Percentiles rank a stretch among this genome's conserved stretches.
phyloP scores from a whole-genome alignment of 1,140 invertebrate species.

The Drosophila kepulauana region DNA sequence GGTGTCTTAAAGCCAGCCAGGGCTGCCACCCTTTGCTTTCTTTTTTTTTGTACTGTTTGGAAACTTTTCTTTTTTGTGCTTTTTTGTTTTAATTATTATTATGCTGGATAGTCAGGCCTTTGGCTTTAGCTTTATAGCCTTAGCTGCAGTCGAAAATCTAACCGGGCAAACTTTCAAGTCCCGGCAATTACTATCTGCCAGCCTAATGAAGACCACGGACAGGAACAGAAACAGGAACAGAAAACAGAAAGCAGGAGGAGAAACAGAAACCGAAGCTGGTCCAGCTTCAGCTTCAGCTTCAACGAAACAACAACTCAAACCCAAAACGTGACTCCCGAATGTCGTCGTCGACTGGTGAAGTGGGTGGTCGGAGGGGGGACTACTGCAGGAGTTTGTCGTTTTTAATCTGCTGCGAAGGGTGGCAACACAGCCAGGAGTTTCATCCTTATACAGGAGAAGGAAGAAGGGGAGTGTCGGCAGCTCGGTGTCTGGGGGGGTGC shows the following conservation, averaged over 20 bases:
- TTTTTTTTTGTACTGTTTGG: slow-evolving; percentile 6
- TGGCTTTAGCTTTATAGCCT: slow-evolving; percentile 22
- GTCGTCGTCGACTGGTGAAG: slow-evolving; percentile 5
- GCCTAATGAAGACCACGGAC: slow-evolving; percentile 46
- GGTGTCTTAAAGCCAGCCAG: slow-evolving; percentile 56
- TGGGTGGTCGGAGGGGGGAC: background rate
- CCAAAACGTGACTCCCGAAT: slow-evolving; percentile 35
- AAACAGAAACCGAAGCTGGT: background rate
- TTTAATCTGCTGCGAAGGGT: slow-evolving; percentile 67
- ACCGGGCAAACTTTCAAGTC: slow-evolving; percentile 68
- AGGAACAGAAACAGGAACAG: background rate
- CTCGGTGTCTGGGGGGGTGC: slow-evolving; percentile 57
- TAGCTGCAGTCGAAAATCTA: slow-evolving; percentile 20
- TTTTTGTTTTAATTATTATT: slow-evolving; percentile 77
- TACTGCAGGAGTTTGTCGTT: slow-evolving; percentile 69
- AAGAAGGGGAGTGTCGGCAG: background rate
- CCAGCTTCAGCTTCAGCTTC: background rate
- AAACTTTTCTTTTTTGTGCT: slow-evolving; percentile 13
- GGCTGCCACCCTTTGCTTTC: slow-evolving; percentile 34
- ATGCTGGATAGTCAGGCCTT: slow-evolving; percentile 34
- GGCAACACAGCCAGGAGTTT: background rate
- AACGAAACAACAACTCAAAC: slow-evolving; percentile 21
- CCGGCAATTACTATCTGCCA: slow-evolving; percentile 58
- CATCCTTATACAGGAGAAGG: background rate
- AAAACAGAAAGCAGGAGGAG: background rate